Evolutionary conservation across 2,113 vertebrate genomes (phyloP), one percentile per base, ranked within the genome.

Genomic region (Malurus melanocephalus): DNA sequence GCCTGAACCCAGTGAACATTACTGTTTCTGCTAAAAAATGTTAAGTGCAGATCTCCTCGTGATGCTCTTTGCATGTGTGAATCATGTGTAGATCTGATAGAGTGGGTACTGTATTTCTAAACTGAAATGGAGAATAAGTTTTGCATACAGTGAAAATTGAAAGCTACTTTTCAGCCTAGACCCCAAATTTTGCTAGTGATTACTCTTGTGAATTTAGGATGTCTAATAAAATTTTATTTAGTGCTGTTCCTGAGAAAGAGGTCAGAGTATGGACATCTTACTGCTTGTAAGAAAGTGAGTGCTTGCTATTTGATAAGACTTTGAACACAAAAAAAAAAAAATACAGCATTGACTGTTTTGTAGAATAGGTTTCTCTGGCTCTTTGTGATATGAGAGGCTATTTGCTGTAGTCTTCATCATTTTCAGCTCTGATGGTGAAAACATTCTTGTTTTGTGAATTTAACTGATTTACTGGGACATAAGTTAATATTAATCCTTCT

Each of bases 401-500:
- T 77, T 77, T 83, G 52, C 23, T 83, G 56, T 73, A 72, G 16
- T 23, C 45, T 42, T 72, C 68, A 60, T 18, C 2, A 0, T 80
- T 89, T 65, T 46, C 64, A 79, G 35, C 32, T 68, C 42, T 85
- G 67, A 65, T 76, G 42, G 22, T 62, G 38, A 38, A 87, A 74
- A 62, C 16, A 43, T 73, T 73, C 21, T 59, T 69, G 17, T 60
- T 90, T 91, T 55, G 45, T 85, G 73, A 89, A 77, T 85, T 48
- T 80, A 73, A 64, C 45, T 86, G 85, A 92, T 94, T 90, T 88
- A 82, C 68, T 91, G 52, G 38, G 65, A 60, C 8, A 13, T 69
- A 87, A 67, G 40, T 90, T 85, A 83, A 51, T 93, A 80, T 87
- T 94, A 91, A 87, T 91, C 65, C 92, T 94, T 90, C 32, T 87